phyloP scores from a whole-genome alignment of 1,140 invertebrate genomes.

The Sitodiplosis mosellana region DNA sequence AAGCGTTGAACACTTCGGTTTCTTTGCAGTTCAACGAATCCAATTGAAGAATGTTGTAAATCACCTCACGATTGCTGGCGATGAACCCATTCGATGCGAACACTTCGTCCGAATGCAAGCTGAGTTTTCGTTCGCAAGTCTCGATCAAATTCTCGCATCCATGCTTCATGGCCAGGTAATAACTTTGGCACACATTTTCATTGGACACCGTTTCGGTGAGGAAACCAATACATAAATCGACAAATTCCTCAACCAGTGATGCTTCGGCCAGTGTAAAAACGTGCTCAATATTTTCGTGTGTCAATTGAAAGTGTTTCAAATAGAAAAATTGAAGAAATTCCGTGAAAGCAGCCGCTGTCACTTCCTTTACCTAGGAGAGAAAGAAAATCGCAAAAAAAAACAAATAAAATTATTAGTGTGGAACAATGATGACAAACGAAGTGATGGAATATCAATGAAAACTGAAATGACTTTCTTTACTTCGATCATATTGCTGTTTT shows the following conservation, averaged over 20 bases:
- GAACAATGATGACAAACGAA: too few species aligned
- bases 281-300: neutral
- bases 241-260: neutral
- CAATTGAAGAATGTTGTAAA: neutral
- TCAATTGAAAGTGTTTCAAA: neutral
- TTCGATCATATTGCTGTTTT: neutral
- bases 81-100: neutral
- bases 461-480: neutral
- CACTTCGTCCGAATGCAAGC: neutral
- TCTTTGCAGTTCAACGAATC: neutral
- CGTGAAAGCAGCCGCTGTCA: neutral
- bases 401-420: too few species aligned
- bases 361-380: neutral
- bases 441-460: too few species aligned
- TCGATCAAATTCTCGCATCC: neutral
- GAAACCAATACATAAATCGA: neutral
- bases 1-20: neutral
- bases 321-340: neutral
- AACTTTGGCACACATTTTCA: neutral
- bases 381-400: too few species aligned
- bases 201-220: neutral
- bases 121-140: neutral
- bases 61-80: neutral
- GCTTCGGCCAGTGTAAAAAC: neutral
- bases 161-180: neutral